Conservation (phyloP, 2,113 vertebrate genomes). For the Dicaeum eximium region DNA sequence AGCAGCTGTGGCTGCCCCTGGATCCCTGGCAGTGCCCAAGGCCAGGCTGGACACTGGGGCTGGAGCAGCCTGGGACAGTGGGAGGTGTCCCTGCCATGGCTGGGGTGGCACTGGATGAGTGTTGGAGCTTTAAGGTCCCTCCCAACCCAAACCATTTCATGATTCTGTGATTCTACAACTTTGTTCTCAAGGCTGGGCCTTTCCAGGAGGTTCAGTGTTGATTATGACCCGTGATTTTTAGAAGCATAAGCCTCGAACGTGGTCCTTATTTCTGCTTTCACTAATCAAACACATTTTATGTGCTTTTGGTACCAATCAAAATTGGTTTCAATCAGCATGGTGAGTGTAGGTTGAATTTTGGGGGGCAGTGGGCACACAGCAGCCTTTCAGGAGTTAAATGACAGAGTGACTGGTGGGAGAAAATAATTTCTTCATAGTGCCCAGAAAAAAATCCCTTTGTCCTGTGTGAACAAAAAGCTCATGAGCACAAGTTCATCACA, state of each 20-base stretch:
- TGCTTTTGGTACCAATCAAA: neutral
- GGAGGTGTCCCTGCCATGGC: neutral
- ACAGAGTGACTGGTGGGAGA: neutral
- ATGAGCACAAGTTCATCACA: neutral
- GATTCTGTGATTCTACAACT: neutral
- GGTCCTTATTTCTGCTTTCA: neutral
- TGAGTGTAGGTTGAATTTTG: neutral
- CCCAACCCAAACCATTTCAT: neutral
- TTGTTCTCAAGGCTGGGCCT: neutral
- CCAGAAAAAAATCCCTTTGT: neutral
- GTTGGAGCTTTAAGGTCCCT: rapidly evolving
- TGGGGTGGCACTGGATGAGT: rapidly evolving
- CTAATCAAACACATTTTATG: neutral
- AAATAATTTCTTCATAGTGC: neutral
- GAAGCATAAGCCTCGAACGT: rapidly evolving
- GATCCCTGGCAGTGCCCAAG: neutral
- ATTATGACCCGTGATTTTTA: neutral
- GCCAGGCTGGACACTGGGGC: neutral
- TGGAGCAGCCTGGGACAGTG: neutral
- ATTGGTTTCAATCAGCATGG: neutral
- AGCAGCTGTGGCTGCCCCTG: neutral
- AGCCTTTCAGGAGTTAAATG: neutral
- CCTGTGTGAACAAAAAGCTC: neutral
- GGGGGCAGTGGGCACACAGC: neutral
- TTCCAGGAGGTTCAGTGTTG: neutral